Evolutionary conservation across 1,140 invertebrate species (phyloP), one percentile per base, ranked within the genome.

Genomic region (Marisa cornuarietis): DNA sequence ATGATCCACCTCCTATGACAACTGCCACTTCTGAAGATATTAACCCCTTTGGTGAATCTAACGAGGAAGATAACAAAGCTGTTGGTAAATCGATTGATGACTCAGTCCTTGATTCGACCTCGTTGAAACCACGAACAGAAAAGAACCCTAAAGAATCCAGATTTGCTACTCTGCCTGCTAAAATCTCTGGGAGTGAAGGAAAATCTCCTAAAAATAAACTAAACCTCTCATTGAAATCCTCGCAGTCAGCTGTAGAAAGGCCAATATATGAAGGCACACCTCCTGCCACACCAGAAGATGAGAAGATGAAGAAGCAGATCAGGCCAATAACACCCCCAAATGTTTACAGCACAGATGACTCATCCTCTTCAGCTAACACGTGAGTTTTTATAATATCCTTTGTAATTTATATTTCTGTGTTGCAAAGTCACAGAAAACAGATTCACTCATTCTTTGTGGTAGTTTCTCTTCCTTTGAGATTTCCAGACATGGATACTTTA

Each of bases 191-290:
- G 49, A n/a, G 66, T 16, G 79, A 80, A 5, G 78, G 71, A 42
- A 71, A 79, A 49, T 16, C 76, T 7, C 63, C 31, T 24, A 80
- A 76, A 66, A 81, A 76, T n/a, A 61, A 71, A n/a, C 16, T 77
- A 3, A 84, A 81, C 62, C 54, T 83, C 49, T 82, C 66, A 16
- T 62, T 79, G 69, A 62, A 76, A 6, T 78, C 79, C 22, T 82
- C 84, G 8, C 76, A 81, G 66, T 78, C 81, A 10, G 69, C 79
- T 54, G 74, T 79, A 22, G 84, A 86, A 42, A 80, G 85, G 81
- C 87, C 88, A 22, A 78, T 87, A 16, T 88, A 87, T 83, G 75
- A 86, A 63, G 87, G 87, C 10, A 85, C 87, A 14, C 87, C 87
- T 49, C 87, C 87, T 8, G 79, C 84, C 4, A 85, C 87, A 6